A percentile compares a stretch with the other conserved stretches of the same genome.
Evolutionary conservation across 2,888 invertebrate species (phyloP).

Genomic region (Timema podura): DNA sequence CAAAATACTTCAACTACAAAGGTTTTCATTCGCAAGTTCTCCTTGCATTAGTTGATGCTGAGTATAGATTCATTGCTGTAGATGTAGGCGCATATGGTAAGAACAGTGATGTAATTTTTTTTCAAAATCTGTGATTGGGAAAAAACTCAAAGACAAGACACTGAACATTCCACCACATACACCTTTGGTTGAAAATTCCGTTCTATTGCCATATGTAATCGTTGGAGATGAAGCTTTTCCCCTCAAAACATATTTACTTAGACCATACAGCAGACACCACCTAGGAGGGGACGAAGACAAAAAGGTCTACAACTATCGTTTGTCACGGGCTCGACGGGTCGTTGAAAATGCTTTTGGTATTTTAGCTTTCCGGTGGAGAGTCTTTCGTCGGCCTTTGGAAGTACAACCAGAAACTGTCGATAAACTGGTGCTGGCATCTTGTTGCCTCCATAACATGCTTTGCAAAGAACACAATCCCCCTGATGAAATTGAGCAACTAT

Average conservation of each 20-base stretch:
- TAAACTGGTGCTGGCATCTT: conserved; percentile 11
- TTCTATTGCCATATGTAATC: conserved; percentile 5
- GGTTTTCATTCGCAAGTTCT: conserved; percentile 37
- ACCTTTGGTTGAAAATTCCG: background rate
- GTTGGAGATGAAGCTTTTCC: conserved; percentile 18
- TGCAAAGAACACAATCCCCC: background rate
- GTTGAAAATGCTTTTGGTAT: conserved; percentile 23
- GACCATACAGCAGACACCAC: conserved; percentile 13
- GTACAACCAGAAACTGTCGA: conserved; percentile 7
- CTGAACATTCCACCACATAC: conserved; percentile 12
- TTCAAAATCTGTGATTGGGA: conserved; percentile 12
- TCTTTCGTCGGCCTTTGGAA: conserved; percentile 1
- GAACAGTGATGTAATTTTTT: conserved; percentile 19
- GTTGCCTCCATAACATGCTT: conserved; percentile 19
- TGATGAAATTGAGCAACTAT: background rate
- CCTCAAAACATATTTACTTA: background rate
- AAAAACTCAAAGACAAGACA: background rate
- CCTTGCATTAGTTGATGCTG: background rate
- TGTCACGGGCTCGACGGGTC: conserved; percentile 13
- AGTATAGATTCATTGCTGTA: conserved; percentile 6
- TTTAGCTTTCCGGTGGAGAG: background rate
- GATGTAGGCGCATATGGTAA: conserved; percentile 23
- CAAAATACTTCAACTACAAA: conserved; percentile 40
- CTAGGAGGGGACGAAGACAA: background rate
- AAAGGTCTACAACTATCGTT: conserved; percentile 19